phyloP scores from a whole-genome alignment of 2,113 vertebrate genomes.

The Corydoras maculifer region DNA sequence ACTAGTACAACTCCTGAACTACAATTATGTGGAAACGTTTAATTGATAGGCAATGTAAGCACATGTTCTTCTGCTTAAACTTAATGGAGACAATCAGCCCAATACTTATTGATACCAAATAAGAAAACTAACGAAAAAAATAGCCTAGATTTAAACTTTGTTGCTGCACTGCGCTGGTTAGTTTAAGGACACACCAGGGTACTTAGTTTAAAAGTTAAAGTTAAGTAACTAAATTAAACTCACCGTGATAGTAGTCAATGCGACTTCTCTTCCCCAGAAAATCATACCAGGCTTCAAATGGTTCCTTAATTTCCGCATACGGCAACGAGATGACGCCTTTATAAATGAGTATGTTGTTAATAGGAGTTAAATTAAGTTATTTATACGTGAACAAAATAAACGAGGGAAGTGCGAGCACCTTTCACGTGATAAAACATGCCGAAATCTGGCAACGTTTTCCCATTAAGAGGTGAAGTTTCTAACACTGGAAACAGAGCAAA shows the following conservation, averaged over 20 bases:
- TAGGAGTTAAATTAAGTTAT: no score
- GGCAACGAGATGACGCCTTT: slow-evolving; percentile 70
- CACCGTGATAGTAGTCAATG: slow-evolving; percentile 68
- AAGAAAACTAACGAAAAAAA: no score
- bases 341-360: background rate
- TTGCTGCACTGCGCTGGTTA: background rate
- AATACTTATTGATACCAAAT: no score
- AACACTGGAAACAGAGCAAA: slow-evolving; percentile 44
- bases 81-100: no score
- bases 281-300: slow-evolving; percentile 78
- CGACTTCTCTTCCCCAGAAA: slow-evolving; percentile 58
- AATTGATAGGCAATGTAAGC: no score
- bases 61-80: no score
- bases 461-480: slow-evolving; percentile 48
- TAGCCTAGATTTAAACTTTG: no score
- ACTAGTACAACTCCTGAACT: no score
- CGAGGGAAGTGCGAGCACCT: slow-evolving; percentile 54
- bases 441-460: slow-evolving; percentile 54
- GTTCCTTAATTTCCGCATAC: slow-evolving; percentile 77
- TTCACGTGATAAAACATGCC: slow-evolving; percentile 71
- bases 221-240: slow-evolving; percentile 14
- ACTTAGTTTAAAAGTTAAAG: no score
- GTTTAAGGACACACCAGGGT: background rate
- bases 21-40: no score
- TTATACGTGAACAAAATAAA: background rate